Percentiles rank a stretch among this genome's conserved stretches.
phyloP scores from a whole-genome alignment of 2,888 invertebrate genomes.

The Lissocephala sabroskyi region DNA sequence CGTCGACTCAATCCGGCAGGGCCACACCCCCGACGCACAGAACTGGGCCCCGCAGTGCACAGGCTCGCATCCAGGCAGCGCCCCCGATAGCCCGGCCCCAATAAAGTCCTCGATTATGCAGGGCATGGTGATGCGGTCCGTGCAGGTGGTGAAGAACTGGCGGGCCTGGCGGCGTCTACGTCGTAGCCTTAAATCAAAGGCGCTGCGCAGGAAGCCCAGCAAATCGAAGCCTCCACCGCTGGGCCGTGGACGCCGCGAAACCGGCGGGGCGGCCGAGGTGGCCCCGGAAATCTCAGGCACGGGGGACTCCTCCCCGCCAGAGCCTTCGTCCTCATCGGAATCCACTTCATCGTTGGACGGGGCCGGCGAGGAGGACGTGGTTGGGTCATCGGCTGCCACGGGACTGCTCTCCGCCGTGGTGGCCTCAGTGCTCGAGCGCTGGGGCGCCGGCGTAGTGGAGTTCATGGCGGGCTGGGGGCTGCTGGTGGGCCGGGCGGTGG shows the following conservation, averaged over 20 bases:
- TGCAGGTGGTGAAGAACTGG: slow-evolving; percentile 74
- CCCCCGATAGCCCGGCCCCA: slow-evolving; percentile 74
- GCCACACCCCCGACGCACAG: slow-evolving; percentile 75
- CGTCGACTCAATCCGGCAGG: slow-evolving; percentile 80
- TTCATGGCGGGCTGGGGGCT: slow-evolving; percentile 24
- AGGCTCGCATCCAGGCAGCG: slow-evolving; percentile 78
- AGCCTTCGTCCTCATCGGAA: too few relatives aligned
- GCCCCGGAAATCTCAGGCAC: slow-evolving; percentile 35
- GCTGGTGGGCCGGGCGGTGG: not conserved
- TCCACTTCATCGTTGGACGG: slow-evolving; percentile 69
- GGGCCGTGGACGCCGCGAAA: slow-evolving; percentile 58
- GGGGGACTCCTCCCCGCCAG: slow-evolving; percentile 73
- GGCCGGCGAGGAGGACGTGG: slow-evolving; percentile 27
- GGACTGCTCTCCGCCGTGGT: slow-evolving; percentile 16
- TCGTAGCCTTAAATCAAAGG: slow-evolving; percentile 53
- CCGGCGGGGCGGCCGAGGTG: slow-evolving; percentile 28
- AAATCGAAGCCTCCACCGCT: slow-evolving; percentile 68
- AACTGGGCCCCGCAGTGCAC: slow-evolving; percentile 85
- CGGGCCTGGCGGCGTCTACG: slow-evolving; percentile 32
- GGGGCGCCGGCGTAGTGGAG: slow-evolving; percentile 25
- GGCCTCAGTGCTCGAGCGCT: slow-evolving; percentile 29
- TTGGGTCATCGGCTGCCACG: slow-evolving; percentile 18
- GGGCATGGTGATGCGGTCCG: slow-evolving; percentile 84
- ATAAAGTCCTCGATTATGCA: slow-evolving; percentile 90
- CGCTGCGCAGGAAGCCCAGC: slow-evolving; percentile 66